Evolutionary conservation across 2,888 invertebrate species (phyloP), one percentile per base, ranked within the genome.

Genomic region (Amphimallon solstitiale): DNA sequence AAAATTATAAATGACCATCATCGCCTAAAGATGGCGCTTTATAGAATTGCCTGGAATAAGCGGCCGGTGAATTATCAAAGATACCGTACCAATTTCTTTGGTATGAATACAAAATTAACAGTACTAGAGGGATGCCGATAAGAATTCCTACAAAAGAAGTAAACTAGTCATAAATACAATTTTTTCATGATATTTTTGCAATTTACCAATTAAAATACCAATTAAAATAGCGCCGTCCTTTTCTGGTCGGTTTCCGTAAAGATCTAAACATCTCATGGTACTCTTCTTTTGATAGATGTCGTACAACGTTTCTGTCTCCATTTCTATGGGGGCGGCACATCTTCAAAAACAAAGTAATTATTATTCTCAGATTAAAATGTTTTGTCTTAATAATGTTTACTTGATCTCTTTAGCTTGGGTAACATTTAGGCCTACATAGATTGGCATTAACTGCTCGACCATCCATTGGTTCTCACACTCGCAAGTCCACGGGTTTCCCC

Each of bases 391-490:
- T n/a, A n/a, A 17, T 6, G 1, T 83, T 82, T 79, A 88, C 88
- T 80, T 77, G 78, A 88, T 83, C 29, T 81, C 78, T 12, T 82
- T 79, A 0, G 86, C 82, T 29, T 79, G 75, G 10, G 84, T 84
- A 0, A 78, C 77, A 0, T 82, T 80, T 38, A 82, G 82, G 14
- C 77, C 78, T 1, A 86, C 82, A 1, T 90, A 84, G 14, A 85
- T 77, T 0, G 86, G 85, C 46, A 88, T 86, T 49, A 93, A 79
- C n/a, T 85, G 82, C 34, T 88, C 86, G 12, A 93, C 88, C 82
- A 94, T 85, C 88, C 91, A 91, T 75, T 91, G 89, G 66, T 93
- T 93, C 67, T 89, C 86, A 75, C 92, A 92, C 78, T 93, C 92
- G 77, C 94, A 95, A 21, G 86, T 83, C 89, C 88, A 94, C 0